Conservation (phyloP, 2,888 invertebrate genomes). For the Odontomyia ornata region DNA sequence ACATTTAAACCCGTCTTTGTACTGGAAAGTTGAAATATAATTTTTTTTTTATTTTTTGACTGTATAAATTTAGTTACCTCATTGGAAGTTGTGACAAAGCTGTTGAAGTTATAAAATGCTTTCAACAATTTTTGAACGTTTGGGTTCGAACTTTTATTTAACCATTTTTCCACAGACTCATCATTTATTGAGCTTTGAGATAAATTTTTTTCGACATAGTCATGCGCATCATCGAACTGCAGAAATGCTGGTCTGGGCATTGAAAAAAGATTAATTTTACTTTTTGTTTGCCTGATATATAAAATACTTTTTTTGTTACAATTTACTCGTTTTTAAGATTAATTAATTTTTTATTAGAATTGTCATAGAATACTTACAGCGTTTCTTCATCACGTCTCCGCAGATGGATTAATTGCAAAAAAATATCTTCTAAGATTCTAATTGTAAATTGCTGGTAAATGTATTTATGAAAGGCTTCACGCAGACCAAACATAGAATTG, state of each 20-base stretch:
- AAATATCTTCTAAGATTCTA: constrained; percentile 63
- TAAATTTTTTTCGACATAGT: background rate
- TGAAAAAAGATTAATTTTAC: background rate
- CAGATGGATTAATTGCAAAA: constrained; percentile 7
- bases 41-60: background rate
- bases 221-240: background rate
- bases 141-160: background rate
- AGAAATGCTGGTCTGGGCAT: constrained; percentile 7
- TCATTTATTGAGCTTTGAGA: background rate
- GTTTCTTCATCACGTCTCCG: background rate
- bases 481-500: constrained; percentile 64
- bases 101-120: background rate
- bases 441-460: constrained; percentile 66
- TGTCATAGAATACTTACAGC: too few relatives aligned
- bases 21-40: background rate
- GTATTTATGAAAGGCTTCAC: constrained; percentile 63
- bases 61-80: background rate
- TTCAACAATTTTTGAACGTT: background rate
- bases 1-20: background rate
- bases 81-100: background rate
- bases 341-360: too few relatives aligned
- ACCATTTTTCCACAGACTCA: background rate
- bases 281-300: too few relatives aligned
- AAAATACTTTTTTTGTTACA: too few relatives aligned
- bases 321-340: too few relatives aligned